Percentiles rank a stretch among this genome's conserved stretches.
Evolutionary conservation across 2,888 invertebrate species (phyloP).

Genomic region (Xestia ashworthii): DNA sequence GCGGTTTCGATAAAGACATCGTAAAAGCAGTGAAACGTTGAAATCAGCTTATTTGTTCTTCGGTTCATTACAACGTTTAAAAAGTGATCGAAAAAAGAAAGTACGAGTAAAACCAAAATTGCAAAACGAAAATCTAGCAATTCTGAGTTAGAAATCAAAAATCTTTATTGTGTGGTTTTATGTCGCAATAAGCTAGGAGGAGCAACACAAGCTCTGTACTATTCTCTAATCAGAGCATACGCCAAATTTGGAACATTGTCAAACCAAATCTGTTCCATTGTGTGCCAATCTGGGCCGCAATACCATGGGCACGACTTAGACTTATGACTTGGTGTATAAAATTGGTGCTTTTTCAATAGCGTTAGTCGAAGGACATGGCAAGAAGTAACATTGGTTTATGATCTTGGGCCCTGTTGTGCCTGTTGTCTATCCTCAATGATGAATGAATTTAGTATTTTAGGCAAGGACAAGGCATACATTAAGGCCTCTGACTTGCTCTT

Average conservation of each 20-base stretch:
- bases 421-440: neutral
- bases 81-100: conserved; percentile 14
- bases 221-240: conserved; percentile 55
- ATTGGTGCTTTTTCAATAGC: conserved; percentile 32
- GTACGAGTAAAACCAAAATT: neutral
- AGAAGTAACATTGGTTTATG: neutral
- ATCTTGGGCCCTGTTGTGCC: neutral
- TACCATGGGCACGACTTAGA: conserved; percentile 59
- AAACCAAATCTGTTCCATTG: conserved; percentile 66
- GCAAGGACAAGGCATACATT: neutral
- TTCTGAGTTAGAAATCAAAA: neutral
- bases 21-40: conserved; percentile 31
- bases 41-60: conserved; percentile 30
- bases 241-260: conserved; percentile 66
- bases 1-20: conserved; percentile 29
- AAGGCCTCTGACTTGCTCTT: no score
- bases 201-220: conserved; percentile 46
- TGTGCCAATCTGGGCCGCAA: conserved; percentile 64
- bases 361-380: conserved; percentile 12
- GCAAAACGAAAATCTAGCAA: neutral
- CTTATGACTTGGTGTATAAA: conserved; percentile 52
- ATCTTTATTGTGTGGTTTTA: conserved; percentile 5
- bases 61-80: neutral
- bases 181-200: conserved; percentile 18
- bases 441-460: neutral